A percentile compares a stretch with the other conserved stretches of the same genome.
phyloP scores from a whole-genome alignment of 2,113 vertebrate species.

The Mandrillus leucophaeus region DNA sequence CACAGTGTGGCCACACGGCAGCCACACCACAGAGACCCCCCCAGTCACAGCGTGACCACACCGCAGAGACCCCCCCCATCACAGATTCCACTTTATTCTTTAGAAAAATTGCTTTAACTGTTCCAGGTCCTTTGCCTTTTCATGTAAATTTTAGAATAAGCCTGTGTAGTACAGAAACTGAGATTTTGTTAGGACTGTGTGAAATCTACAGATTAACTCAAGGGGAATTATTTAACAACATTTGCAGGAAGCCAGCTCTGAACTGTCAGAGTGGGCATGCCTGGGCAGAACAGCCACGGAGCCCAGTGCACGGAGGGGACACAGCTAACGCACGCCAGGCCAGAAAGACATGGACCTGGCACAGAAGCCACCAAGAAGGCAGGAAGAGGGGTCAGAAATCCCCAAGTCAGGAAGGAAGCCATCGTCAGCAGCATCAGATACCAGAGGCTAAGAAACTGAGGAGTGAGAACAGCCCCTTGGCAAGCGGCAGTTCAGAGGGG shows the following conservation, averaged over 20 bases:
- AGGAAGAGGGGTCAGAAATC: too few relatives aligned
- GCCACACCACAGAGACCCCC: background rate
- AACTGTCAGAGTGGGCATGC: too few relatives aligned
- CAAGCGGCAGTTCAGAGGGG: background rate
- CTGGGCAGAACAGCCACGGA: background rate
- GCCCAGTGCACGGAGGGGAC: background rate
- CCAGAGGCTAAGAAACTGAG: background rate
- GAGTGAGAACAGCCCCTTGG: background rate
- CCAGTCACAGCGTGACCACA: background rate
- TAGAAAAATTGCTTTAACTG: background rate
- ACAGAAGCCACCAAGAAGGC: background rate
- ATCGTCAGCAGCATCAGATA: background rate
- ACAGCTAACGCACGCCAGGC: background rate
- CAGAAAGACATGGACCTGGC: accelerated
- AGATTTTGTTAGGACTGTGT: background rate
- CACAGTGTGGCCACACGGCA: background rate
- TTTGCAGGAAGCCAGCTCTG: background rate
- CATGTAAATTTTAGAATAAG: background rate
- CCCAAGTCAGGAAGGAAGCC: background rate
- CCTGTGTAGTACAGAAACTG: background rate
- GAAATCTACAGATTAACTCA: background rate
- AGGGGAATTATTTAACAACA: background rate
- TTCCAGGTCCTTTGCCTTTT: background rate
- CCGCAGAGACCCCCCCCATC: too few relatives aligned
- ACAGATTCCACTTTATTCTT: background rate